Evolutionary conservation across 2,888 invertebrate species (phyloP).

Genomic region (Rotaria macrura): DNA sequence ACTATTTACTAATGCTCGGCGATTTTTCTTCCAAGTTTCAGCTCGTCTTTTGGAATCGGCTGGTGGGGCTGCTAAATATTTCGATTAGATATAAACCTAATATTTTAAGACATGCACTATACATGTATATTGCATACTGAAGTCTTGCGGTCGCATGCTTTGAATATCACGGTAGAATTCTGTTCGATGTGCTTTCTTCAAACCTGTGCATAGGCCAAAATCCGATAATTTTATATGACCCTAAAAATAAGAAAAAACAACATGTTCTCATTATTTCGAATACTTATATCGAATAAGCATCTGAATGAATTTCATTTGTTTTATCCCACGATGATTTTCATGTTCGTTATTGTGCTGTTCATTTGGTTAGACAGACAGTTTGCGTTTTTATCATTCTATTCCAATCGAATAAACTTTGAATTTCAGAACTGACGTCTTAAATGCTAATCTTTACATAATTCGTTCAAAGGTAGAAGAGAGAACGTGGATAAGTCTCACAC

Average conservation of each 20-base stretch:
- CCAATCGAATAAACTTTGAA: no score
- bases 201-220: constrained; percentile 94
- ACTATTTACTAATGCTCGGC: constrained; percentile 60
- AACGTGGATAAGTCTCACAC: no score
- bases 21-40: constrained; percentile 96
- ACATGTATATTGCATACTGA: constrained; percentile 19
- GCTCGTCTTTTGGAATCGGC: constrained; percentile 96
- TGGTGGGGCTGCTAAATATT: constrained; percentile 52
- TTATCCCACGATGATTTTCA: no score
- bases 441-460: no score
- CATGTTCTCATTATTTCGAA: no score
- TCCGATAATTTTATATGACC: constrained; percentile 96
- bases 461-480: no score
- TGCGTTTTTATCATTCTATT: no score
- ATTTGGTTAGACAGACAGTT: no score
- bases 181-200: constrained; percentile 94
- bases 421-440: no score
- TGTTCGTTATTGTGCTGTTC: no score
- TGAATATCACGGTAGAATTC: constrained; percentile 93
- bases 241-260: constrained; percentile 41
- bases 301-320: no score
- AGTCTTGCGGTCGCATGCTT: constrained; percentile 26
- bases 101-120: neutral
- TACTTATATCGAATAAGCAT: no score
- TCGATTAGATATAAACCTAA: neutral